phyloP scores from a whole-genome alignment of 2,797 vertebrate genomes.

The Eulemur coronatus region DNA sequence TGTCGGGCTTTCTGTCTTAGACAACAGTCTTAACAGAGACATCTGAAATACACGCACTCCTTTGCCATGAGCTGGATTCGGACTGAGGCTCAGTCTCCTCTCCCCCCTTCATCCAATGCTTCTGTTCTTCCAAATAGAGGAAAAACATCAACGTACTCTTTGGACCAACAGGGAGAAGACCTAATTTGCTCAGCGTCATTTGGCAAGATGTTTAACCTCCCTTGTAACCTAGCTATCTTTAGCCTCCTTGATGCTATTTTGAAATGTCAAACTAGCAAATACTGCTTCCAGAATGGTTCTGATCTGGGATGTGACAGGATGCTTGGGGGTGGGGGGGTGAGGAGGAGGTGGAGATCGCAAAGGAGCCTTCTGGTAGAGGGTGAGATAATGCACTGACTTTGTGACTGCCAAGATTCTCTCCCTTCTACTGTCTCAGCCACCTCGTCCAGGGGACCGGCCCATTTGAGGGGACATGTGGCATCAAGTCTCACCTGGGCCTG shows the following conservation, averaged over 20 bases:
- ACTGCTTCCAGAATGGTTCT: slow-evolving; percentile 72
- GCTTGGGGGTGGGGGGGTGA: slow-evolving; percentile 47
- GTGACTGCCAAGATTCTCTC: neutral
- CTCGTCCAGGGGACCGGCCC: neutral
- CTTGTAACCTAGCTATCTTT: slow-evolving; percentile 75
- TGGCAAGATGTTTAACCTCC: slow-evolving; percentile 68
- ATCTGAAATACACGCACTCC: neutral
- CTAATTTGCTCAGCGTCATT: neutral
- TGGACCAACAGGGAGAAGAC: neutral
- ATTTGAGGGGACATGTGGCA: neutral
- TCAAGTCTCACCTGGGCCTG: neutral
- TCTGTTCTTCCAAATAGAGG: neutral
- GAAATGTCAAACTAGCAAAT: slow-evolving; percentile 77
- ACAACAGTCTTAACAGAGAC: neutral
- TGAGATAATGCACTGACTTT: slow-evolving; percentile 15
- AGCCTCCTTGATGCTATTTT: slow-evolving; percentile 75
- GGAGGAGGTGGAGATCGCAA: slow-evolving; percentile 10
- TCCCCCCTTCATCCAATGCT: neutral
- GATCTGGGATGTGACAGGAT: slow-evolving; percentile 67
- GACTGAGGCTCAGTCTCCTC: neutral
- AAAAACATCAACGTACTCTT: neutral
- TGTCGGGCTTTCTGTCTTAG: neutral
- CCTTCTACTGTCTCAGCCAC: neutral
- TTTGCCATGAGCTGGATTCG: neutral
- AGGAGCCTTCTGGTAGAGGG: slow-evolving; percentile 42